Percentiles rank a stretch among this genome's conserved stretches.
Evolutionary conservation across 2,797 vertebrate genomes (phyloP).

Genomic region (Pantherophis vulpinus): DNA sequence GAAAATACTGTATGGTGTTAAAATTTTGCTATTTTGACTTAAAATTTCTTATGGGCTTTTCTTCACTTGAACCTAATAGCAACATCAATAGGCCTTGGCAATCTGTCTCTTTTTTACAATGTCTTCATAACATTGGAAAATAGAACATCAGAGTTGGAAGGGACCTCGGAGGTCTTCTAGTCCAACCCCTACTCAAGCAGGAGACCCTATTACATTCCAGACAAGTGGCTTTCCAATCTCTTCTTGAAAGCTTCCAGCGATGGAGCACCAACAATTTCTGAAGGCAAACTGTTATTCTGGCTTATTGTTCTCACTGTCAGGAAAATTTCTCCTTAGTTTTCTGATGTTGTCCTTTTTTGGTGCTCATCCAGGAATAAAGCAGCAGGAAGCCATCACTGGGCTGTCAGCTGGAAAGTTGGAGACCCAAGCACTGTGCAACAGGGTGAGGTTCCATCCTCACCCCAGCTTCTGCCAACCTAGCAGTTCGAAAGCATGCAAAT

Average conservation of each 20-base stretch:
- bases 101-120: not conserved
- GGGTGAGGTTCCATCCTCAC: no score
- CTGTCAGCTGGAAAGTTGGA: no score
- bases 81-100: not conserved
- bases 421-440: no score
- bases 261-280: not conserved
- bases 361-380: not conserved
- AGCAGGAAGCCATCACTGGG: no score
- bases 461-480: no score
- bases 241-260: not conserved
- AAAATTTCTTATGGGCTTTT: not conserved
- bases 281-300: not conserved
- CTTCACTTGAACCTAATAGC: not conserved
- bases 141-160: not conserved
- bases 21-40: conserved; percentile 38
- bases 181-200: not conserved
- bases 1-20: conserved; percentile 34
- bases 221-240: not conserved
- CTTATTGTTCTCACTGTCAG: no score
- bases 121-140: not conserved
- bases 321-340: no score
- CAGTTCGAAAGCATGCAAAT: no score
- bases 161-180: not conserved
- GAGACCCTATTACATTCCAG: not conserved
- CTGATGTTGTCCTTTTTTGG: no score